Conservation (phyloP, 2,888 invertebrate genomes). For the Acanthacorydalis orientalis region DNA sequence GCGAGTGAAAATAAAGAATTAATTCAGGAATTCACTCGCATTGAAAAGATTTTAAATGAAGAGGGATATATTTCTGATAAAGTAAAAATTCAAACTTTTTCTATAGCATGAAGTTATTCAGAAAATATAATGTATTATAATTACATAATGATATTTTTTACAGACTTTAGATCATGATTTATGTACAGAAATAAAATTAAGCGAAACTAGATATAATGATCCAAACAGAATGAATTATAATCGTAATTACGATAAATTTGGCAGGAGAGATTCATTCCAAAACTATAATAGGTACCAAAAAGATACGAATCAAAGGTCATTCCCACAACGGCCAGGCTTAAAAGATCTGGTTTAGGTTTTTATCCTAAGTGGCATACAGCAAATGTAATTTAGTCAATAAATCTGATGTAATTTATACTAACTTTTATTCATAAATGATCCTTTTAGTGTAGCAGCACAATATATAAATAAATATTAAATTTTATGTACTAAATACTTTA, state of each 20-base stretch:
- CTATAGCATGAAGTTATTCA: not conserved
- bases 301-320: slow-evolving; percentile 1
- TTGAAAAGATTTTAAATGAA: slow-evolving; percentile 35
- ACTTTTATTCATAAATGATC: too few species aligned
- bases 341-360: slow-evolving; percentile 2
- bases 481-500: too few species aligned
- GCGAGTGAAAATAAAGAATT: slow-evolving; percentile 32
- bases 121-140: not conserved
- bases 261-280: not conserved
- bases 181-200: slow-evolving; percentile 18
- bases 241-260: not conserved
- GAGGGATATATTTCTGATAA: slow-evolving; percentile 31
- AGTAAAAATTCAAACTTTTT: slow-evolving; percentile 18
- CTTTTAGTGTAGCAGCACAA: too few species aligned
- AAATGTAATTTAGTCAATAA: too few species aligned
- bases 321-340: slow-evolving; percentile 7
- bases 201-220: not conserved
- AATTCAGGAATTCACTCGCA: slow-evolving; percentile 33
- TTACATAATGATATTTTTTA: slow-evolving; percentile 11
- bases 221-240: not conserved
- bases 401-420: too few species aligned
- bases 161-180: slow-evolving; percentile 26
- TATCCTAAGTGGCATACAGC: too few species aligned
- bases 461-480: too few species aligned
- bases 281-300: slow-evolving; percentile 4